Conservation (phyloP, 2,797 vertebrate species). For the Antennarius maculatus region DNA sequence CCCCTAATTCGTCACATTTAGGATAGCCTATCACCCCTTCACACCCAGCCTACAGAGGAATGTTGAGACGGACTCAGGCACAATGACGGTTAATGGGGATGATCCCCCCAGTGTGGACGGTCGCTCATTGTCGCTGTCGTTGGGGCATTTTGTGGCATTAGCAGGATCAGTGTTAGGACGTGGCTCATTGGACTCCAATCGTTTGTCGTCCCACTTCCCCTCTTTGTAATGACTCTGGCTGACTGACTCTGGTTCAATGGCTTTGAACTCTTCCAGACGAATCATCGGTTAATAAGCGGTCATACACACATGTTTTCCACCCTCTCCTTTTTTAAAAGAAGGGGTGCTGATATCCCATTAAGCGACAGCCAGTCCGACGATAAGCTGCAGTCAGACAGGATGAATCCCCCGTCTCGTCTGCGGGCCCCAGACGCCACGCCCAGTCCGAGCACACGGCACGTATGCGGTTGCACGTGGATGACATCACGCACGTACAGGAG, state of each 20-base stretch:
- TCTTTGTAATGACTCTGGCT: conserved; percentile 38
- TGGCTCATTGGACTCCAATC: conserved; percentile 43
- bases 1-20: conserved; percentile 57
- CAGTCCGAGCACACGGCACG: conserved; percentile 15
- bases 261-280: conserved; percentile 49
- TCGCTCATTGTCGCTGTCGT: conserved; percentile 53
- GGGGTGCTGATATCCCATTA: conserved; percentile 63
- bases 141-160: conserved; percentile 46
- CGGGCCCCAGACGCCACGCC: conserved; percentile 53
- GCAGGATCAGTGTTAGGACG: conserved; percentile 48
- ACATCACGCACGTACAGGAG: conserved; percentile 17
- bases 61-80: conserved; percentile 47
- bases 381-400: conserved; percentile 73
- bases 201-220: conserved; percentile 30
- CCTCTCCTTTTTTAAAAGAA: conserved; percentile 45
- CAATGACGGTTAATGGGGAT: conserved; percentile 55
- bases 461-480: conserved; percentile 23
- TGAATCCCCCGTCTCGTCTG: conserved; percentile 69
- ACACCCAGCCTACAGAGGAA: conserved; percentile 46
- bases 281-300: conserved; percentile 32
- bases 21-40: conserved; percentile 28
- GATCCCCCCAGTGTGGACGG: conserved; percentile 50
- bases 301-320: conserved; percentile 25
- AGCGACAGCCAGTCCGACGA: conserved; percentile 65
- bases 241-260: no score